Percentiles rank a stretch among this genome's conserved stretches.
phyloP scores from a whole-genome alignment of 35 echinoderm and acorn worm species.

The Stichopus chloronotus region DNA sequence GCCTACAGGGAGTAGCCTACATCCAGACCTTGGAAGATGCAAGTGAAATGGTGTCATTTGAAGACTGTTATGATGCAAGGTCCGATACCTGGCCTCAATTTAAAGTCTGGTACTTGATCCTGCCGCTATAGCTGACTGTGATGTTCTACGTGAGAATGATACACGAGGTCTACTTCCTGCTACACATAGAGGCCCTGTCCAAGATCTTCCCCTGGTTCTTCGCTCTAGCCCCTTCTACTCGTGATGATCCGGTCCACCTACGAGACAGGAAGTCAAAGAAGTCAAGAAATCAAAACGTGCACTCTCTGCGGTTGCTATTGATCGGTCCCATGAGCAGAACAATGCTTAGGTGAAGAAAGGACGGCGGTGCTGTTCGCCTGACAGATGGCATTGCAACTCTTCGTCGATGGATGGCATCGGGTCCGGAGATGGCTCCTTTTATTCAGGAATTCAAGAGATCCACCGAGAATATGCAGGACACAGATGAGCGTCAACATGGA shows the following conservation, averaged over 20 bases:
- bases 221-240: slow-evolving; percentile 64
- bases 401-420: slow-evolving; percentile 64
- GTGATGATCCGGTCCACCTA: slow-evolving; percentile 11
- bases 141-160: slow-evolving; percentile 54
- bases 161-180: slow-evolving; percentile 30
- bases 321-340: slow-evolving; percentile 76
- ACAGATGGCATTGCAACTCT: slow-evolving; percentile 55
- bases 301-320: slow-evolving; percentile 67
- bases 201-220: slow-evolving; percentile 63
- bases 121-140: slow-evolving; percentile 51
- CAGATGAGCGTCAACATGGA: not conserved
- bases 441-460: slow-evolving; percentile 40
- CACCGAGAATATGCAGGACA: slow-evolving; percentile 11
- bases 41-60: not conserved
- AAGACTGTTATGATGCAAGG: slow-evolving; percentile 35
- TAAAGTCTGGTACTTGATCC: slow-evolving; percentile 49
- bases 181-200: slow-evolving; percentile 53
- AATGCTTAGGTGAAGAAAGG: slow-evolving; percentile 64
- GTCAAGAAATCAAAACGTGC: slow-evolving; percentile 44
- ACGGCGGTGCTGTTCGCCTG: slow-evolving; percentile 71
- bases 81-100: not conserved
- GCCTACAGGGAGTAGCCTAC: slow-evolving; percentile 48
- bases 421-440: slow-evolving; percentile 45
- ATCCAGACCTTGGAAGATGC: not conserved
- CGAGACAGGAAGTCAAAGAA: slow-evolving; percentile 7